These are phyloP conservation scores for Nibea coibor DNA, from an alignment of 2,113 vertebrate species.

Conservation along the genomic window DNA sequence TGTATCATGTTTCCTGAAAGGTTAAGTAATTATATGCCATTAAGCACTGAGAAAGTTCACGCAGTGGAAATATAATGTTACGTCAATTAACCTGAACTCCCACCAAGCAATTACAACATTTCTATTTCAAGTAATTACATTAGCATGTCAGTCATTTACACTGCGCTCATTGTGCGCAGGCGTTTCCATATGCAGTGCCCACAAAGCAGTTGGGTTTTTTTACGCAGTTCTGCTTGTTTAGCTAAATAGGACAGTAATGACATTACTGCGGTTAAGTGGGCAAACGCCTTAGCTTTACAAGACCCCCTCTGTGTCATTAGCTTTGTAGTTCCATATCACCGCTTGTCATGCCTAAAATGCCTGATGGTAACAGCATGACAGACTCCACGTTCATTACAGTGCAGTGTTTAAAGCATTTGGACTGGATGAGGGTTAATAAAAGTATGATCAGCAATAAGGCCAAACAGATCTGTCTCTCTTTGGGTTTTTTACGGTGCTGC, in stretches of 20 bases:
- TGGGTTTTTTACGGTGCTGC: constrained; percentile 44
- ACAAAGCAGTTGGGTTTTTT: constrained; percentile 25
- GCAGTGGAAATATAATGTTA: constrained; percentile 33
- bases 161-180: not conserved
- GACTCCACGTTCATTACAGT: constrained; percentile 1
- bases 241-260: constrained; percentile 23
- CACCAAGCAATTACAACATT: constrained; percentile 43
- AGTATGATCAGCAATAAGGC: not conserved
- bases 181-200: constrained; percentile 4
- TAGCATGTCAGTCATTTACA: constrained; percentile 19
- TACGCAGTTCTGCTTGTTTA: constrained; percentile 34
- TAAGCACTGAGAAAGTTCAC: constrained; percentile 42
- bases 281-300: constrained; percentile 46
- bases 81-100: constrained; percentile 48
- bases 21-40: constrained; percentile 41
- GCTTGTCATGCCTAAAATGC: constrained; percentile 12
- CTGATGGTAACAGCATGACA: constrained; percentile 13
- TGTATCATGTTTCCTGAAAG: constrained; percentile 30
- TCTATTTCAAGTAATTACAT: constrained; percentile 37
- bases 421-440: constrained; percentile 3
- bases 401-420: not conserved
- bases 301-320: constrained; percentile 31
- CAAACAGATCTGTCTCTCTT: constrained; percentile 33
- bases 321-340: constrained; percentile 22
- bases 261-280: constrained; percentile 28